Base-by-base conservation (phyloP, 2,888 invertebrate species). In the Xylocampa areola region DNA sequence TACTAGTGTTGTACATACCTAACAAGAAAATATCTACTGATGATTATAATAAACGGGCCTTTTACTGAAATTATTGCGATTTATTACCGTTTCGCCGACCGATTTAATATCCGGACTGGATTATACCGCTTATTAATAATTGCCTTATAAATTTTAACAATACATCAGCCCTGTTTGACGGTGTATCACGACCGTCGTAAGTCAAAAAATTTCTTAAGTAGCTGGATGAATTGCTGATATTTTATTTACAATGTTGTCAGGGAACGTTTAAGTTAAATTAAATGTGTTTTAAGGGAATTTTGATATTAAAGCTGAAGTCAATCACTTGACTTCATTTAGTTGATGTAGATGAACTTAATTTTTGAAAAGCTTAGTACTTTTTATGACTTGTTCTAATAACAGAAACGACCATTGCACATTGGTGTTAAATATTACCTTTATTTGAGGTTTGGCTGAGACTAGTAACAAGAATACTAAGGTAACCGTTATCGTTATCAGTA, bases 41-140 rank as follows among this genome's bases (percentile, higher is more conserved):
- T 73, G 67, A 70, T 74, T 67, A 73, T 70, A 59, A 75, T 68
- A 41, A 72, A 70, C 52, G 44, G 62, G 57, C 61, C 65, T 78
- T 73, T 72, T 73, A 69, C 73, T 65, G 48, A 62, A 72, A 73
- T 73, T 75, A 76, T 78, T 78, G 64, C 53, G 64, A 73, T 76
- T 73, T 64, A 68, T 76, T 59, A 36, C 68, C 53, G 64, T 61
- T 72, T 76, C 65, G 44, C 52, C 47, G 50, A 48, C 45, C 69
- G 59, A 74, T 77, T 77, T 76, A 76, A 77, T 76, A 69, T 77
- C 73, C 64, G 41, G 10, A 68, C 55, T 57, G 61, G 49, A 73
- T 76, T 76, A 70, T 70, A 75, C 71, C 69, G 73, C 75, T 79
- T 76, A 77, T 80, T 82, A 65, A 80, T 82, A 85, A 85, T 82